Percentiles rank a stretch among this genome's conserved stretches.
Evolutionary conservation across 2,888 invertebrate genomes (phyloP).

Genomic region (Leucophenga maculata): DNA sequence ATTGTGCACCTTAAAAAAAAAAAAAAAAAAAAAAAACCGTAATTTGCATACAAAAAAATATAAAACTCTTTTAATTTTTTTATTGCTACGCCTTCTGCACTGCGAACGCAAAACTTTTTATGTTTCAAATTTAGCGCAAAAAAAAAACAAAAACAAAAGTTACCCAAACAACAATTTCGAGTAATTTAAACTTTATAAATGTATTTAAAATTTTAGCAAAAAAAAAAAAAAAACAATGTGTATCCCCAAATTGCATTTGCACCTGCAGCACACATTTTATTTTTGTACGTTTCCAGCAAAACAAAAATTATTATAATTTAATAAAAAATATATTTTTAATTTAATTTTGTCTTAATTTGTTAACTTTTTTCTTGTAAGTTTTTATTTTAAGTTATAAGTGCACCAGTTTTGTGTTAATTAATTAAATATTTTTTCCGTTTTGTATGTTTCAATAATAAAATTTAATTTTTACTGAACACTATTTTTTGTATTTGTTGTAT

Average conservation of each 20-base stretch:
- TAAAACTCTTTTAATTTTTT: slow-evolving; percentile 36
- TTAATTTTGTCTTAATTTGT: slow-evolving; percentile 25
- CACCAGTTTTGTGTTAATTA: slow-evolving; percentile 43
- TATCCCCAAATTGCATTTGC: slow-evolving; percentile 13
- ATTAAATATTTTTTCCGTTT: neutral
- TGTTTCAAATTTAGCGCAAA: slow-evolving; percentile 13
- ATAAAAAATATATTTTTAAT: neutral
- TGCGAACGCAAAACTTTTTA: slow-evolving; percentile 11
- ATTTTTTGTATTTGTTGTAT: slow-evolving; percentile 32
- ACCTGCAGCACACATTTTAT: slow-evolving; percentile 15
- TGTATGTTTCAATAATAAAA: slow-evolving; percentile 37
- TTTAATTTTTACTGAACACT: slow-evolving; percentile 26
- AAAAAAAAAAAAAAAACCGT: too few species aligned
- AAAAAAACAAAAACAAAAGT: neutral
- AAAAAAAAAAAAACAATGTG: slow-evolving; percentile 14
- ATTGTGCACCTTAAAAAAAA: slow-evolving; percentile 10
- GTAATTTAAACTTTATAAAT: slow-evolving; percentile 27
- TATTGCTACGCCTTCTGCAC: neutral
- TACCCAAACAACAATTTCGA: slow-evolving; percentile 9
- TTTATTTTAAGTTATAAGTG: slow-evolving; percentile 35
- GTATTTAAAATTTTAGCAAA: slow-evolving; percentile 9
- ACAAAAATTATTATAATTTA: too few species aligned
- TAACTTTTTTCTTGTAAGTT: slow-evolving; percentile 39
- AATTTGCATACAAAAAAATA: too few species aligned
- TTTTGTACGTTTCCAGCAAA: neutral